Evolutionary conservation across 2,797 vertebrate genomes (phyloP).

Genomic region (Acanthis flammea): DNA sequence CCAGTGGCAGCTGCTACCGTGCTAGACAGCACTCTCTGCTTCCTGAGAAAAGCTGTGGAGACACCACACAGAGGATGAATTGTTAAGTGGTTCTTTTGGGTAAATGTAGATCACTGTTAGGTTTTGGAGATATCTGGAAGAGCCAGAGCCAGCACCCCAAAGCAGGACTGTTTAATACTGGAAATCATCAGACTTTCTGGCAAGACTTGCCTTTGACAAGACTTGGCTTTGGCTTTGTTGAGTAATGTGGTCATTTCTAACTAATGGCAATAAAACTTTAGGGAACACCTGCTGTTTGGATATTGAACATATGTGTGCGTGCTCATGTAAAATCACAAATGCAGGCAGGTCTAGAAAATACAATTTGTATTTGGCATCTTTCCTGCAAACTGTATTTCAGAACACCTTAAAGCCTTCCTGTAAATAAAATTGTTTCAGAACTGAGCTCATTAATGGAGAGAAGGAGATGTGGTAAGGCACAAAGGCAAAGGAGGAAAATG

Average conservation of each 20-base stretch:
- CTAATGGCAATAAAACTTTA: constrained; percentile 43
- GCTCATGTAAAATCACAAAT: constrained; percentile 44
- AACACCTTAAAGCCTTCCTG: constrained; percentile 22
- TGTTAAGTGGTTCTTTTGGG: background rate
- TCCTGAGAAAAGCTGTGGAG: background rate
- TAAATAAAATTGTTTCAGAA: background rate
- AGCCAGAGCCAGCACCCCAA: background rate
- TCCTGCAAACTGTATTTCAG: background rate
- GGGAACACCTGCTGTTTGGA: constrained; percentile 39
- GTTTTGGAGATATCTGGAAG: background rate
- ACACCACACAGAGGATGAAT: background rate
- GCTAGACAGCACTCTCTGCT: background rate
- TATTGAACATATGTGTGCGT: constrained; percentile 44
- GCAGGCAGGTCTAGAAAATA: background rate
- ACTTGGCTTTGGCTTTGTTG: constrained; percentile 30
- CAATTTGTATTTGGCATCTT: constrained; percentile 25
- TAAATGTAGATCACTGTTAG: background rate
- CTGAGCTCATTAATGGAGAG: background rate
- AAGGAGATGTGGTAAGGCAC: background rate
- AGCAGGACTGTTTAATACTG: background rate
- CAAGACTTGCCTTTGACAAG: background rate
- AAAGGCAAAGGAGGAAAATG: background rate
- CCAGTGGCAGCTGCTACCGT: background rate
- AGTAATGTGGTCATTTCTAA: constrained; percentile 55
- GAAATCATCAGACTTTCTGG: background rate